Evolutionary conservation across 2,888 invertebrate species (phyloP).

Genomic region (Mesodorylaimus sp.): DNA sequence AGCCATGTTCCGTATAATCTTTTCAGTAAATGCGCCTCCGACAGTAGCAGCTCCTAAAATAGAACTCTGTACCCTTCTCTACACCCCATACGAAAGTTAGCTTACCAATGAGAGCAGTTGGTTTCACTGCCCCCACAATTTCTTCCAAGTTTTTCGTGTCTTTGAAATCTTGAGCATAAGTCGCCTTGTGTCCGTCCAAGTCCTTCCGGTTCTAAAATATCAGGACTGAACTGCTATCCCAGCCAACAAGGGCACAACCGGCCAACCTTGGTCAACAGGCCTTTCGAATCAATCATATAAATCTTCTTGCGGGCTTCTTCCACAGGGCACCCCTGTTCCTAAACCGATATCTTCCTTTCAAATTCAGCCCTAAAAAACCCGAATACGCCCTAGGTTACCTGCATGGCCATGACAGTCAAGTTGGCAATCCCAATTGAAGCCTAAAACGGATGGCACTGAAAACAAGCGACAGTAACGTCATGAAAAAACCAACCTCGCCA

Average conservation of each 20-base stretch:
- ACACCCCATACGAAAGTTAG: too few relatives aligned
- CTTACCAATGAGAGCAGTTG: slow-evolving; percentile 72
- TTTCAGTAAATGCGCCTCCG: slow-evolving; percentile 73
- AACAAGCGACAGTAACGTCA: too few relatives aligned
- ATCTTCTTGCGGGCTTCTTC: slow-evolving; percentile 60
- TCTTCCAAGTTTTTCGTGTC: slow-evolving; percentile 59
- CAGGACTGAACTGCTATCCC: background rate
- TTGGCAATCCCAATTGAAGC: slow-evolving; percentile 82
- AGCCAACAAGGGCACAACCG: background rate
- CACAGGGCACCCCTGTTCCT: slow-evolving; percentile 54
- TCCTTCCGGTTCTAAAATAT: slow-evolving; percentile 10
- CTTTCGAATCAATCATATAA: slow-evolving; percentile 89
- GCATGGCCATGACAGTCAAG: slow-evolving; percentile 79
- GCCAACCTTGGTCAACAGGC: slow-evolving; percentile 58
- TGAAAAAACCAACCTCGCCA: slow-evolving; percentile 73
- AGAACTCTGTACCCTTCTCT: slow-evolving; percentile 8
- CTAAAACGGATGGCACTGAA: too few relatives aligned
- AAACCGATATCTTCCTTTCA: too few relatives aligned
- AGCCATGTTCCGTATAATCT: slow-evolving; percentile 69
- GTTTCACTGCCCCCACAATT: slow-evolving; percentile 59
- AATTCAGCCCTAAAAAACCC: too few relatives aligned
- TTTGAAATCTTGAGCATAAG: slow-evolving; percentile 57
- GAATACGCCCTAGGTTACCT: too few relatives aligned
- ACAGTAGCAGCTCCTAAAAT: slow-evolving; percentile 67
- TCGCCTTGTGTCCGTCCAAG: slow-evolving; percentile 40